Conservation (phyloP, 1,140 invertebrate genomes). For the Lepidurus apus region DNA sequence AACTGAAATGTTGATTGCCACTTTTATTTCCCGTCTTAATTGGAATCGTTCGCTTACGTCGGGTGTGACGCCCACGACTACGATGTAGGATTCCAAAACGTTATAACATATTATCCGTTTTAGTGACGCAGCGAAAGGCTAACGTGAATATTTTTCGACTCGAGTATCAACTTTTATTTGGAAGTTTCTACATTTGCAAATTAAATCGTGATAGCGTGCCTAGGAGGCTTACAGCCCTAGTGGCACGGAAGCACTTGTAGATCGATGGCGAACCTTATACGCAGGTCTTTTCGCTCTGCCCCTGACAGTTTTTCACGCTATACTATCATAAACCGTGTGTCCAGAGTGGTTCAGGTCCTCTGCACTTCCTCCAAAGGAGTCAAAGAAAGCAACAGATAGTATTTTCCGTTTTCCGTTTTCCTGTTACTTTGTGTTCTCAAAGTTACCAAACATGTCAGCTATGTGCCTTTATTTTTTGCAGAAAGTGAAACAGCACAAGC, state of each 20-base stretch:
- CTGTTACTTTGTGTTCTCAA: not conserved
- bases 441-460: not conserved
- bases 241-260: not conserved
- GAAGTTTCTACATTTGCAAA: not conserved
- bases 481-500: not conserved
- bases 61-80: not conserved
- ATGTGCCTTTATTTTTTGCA: not conserved
- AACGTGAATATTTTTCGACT: not conserved
- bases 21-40: not conserved
- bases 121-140: not conserved
- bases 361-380: not conserved
- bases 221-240: not conserved
- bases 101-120: not conserved
- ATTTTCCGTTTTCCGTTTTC: not conserved
- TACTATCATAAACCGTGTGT: no score
- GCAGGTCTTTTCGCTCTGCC: not conserved
- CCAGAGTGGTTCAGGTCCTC: no score
- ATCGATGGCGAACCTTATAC: constrained; percentile 15
- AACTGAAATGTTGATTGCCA: not conserved
- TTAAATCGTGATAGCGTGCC: not conserved
- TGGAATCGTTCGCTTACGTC: not conserved
- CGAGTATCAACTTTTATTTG: not conserved
- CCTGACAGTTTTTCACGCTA: not conserved
- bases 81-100: not conserved
- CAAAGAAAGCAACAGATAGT: constrained; percentile 19